These are phyloP conservation scores for Mellilla xanthometata DNA, from an alignment of 2,888 invertebrate genomes.

Conservation along the genomic window DNA sequence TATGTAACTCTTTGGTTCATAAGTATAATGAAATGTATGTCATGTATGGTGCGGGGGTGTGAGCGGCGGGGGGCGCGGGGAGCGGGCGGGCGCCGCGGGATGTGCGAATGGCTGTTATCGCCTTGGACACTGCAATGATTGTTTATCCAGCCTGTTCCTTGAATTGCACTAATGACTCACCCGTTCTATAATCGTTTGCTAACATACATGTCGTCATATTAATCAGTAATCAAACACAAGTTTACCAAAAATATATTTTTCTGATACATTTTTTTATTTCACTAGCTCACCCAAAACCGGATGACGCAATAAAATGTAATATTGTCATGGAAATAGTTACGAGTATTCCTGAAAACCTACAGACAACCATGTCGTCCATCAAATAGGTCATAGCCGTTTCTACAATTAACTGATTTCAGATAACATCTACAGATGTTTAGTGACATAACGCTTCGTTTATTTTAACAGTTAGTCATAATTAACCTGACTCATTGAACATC, in stretches of 20 bases:
- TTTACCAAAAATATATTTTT: neutral
- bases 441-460: slow-evolving; percentile 32
- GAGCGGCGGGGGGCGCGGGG: slow-evolving; percentile 27
- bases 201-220: slow-evolving; percentile 34
- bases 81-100: slow-evolving; percentile 52
- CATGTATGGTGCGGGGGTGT: slow-evolving; percentile 44
- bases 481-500: slow-evolving; percentile 9
- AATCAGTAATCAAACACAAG: too few relatives aligned
- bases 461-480: slow-evolving; percentile 17
- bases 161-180: slow-evolving; percentile 80
- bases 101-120: slow-evolving; percentile 80
- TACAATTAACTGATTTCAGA: slow-evolving; percentile 31
- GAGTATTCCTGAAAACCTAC: too few relatives aligned
- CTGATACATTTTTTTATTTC: too few relatives aligned
- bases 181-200: slow-evolving; percentile 60
- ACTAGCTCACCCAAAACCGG: too few relatives aligned
- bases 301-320: too few relatives aligned
- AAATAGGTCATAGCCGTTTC: slow-evolving; percentile 29
- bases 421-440: slow-evolving; percentile 40
- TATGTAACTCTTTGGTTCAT: too few relatives aligned
- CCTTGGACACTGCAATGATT: slow-evolving; percentile 78
- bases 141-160: slow-evolving; percentile 80
- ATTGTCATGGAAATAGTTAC: too few relatives aligned
- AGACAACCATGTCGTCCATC: too few relatives aligned
- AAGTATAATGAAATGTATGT: too few relatives aligned